These are phyloP conservation scores for Mythimna impura DNA, from an alignment of 2,888 invertebrate genomes.

Conservation along the genomic window DNA sequence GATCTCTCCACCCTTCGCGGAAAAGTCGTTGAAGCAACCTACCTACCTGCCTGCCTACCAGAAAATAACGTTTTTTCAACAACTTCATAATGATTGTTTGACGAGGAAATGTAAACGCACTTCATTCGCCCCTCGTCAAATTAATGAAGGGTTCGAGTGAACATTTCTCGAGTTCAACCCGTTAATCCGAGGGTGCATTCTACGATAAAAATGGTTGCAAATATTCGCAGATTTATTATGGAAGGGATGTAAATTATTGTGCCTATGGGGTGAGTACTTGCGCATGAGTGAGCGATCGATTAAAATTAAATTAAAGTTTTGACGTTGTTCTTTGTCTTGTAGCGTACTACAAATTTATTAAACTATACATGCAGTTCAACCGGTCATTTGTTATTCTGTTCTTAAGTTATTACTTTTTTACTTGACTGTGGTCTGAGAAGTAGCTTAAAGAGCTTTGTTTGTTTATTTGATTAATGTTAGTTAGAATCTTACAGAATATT, in stretches of 20 bases:
- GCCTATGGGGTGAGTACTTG: not conserved
- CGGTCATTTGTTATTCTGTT: not conserved
- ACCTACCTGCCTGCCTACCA: not conserved
- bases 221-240: constrained; percentile 42
- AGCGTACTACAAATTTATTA: not conserved
- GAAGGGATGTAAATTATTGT: constrained; percentile 25
- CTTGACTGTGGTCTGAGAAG: not conserved
- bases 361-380: too few species aligned
- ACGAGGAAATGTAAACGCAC: constrained; percentile 30
- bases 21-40: not conserved
- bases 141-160: constrained; percentile 44
- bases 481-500: not conserved
- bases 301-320: too few species aligned
- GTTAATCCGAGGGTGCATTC: constrained; percentile 33
- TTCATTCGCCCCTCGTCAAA: constrained; percentile 26
- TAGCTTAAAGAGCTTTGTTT: not conserved
- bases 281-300: not conserved
- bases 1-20: too few species aligned
- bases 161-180: constrained; percentile 46
- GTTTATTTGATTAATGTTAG: not conserved
- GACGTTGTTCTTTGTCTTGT: not conserved
- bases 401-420: not conserved
- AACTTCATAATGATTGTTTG: constrained; percentile 38
- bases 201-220: constrained; percentile 23
- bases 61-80: constrained; percentile 20